phyloP scores from a whole-genome alignment of 2,113 vertebrate species.

The Scatophagus argus region DNA sequence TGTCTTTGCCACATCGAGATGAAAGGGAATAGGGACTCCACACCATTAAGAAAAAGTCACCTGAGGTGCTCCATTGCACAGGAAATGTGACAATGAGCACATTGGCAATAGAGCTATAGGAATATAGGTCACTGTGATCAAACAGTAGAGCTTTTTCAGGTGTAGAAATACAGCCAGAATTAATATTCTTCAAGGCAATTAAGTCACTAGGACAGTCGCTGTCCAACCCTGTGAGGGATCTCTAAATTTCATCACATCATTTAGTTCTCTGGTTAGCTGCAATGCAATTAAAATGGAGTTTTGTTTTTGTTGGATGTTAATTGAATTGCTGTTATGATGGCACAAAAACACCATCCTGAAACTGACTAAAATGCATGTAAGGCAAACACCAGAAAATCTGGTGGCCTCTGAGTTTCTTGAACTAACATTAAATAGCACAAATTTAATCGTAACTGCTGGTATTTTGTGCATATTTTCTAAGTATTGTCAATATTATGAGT shows the following conservation, averaged over 20 bases:
- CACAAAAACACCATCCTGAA: neutral
- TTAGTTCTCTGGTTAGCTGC: neutral
- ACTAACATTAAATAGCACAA: neutral
- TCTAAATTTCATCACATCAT: neutral
- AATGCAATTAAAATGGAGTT: neutral
- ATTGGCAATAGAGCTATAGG: constrained; percentile 14
- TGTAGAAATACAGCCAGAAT: constrained; percentile 15
- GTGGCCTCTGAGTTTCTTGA: neutral
- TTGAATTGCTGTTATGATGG: neutral
- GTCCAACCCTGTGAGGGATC: constrained; percentile 3
- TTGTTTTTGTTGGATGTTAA: constrained; percentile 19
- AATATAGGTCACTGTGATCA: constrained; percentile 20
- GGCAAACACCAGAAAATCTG: neutral
- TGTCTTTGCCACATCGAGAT: constrained; percentile 17
- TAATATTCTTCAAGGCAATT: constrained; percentile 4
- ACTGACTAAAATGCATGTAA: neutral
- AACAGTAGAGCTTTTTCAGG: constrained; percentile 22
- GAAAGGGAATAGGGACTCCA: constrained; percentile 11
- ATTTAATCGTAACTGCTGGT: neutral
- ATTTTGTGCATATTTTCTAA: no score
- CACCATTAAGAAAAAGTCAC: constrained; percentile 43
- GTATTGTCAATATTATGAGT: no score
- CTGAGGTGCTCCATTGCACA: constrained; percentile 27
- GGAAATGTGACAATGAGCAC: constrained; percentile 20
- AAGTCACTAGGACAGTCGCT: constrained; percentile 14